Percentiles rank a stretch among this genome's conserved stretches.
Evolutionary conservation across 1,140 invertebrate species (phyloP).

Genomic region (Bathynomus jamesi): DNA sequence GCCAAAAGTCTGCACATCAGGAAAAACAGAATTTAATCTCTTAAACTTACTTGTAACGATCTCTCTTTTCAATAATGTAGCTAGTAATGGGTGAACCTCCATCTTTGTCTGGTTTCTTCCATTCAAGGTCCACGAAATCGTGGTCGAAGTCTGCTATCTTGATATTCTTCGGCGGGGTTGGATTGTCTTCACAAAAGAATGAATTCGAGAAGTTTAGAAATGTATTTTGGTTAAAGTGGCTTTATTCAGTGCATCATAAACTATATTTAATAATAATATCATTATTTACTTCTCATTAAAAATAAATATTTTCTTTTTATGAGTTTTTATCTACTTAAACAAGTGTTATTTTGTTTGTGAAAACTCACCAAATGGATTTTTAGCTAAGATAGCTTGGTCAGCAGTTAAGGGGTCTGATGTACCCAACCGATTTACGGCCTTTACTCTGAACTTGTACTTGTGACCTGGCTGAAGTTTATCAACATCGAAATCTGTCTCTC

Average conservation of each 20-base stretch:
- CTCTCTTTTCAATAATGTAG: slow-evolving; percentile 93
- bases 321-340: neutral
- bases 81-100: slow-evolving; percentile 83
- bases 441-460: slow-evolving; percentile 92
- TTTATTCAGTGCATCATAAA: too few relatives aligned
- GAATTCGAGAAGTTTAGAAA: too few relatives aligned
- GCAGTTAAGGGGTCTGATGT: slow-evolving; percentile 87
- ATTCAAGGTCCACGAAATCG: slow-evolving; percentile 91
- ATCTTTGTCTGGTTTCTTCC: slow-evolving; percentile 75
- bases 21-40: neutral
- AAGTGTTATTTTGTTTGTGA: neutral
- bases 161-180: slow-evolving; percentile 25
- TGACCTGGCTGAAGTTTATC: slow-evolving; percentile 77
- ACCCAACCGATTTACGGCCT: slow-evolving; percentile 91
- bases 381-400: slow-evolving; percentile 83
- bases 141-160: slow-evolving; percentile 84
- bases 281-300: too few relatives aligned
- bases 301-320: neutral
- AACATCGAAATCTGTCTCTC: slow-evolving; percentile 60
- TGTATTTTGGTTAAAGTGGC: too few relatives aligned
- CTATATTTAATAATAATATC: too few relatives aligned
- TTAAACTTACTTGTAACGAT: slow-evolving; percentile 58
- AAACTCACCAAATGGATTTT: slow-evolving; percentile 88
- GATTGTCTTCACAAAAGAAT: slow-evolving; percentile 16
- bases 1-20: neutral